Evolutionary conservation across 1,140 invertebrate species (phyloP).

Genomic region (Ceratosolen fusciceps): DNA sequence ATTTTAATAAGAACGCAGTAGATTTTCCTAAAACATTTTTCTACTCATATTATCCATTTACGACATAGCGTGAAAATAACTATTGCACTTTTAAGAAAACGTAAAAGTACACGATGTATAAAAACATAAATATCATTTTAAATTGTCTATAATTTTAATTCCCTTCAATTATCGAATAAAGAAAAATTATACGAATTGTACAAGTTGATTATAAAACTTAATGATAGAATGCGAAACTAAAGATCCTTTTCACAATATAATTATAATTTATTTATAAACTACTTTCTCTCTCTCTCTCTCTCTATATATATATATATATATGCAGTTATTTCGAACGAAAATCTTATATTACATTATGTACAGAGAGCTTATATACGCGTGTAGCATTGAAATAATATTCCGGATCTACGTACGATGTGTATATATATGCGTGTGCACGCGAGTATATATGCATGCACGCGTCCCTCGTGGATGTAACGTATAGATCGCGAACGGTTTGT

Average conservation of each 20-base stretch:
- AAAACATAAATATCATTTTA: slow-evolving; percentile 17
- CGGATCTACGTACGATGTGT: neutral
- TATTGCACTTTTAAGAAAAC: slow-evolving; percentile 3
- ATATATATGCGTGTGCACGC: neutral
- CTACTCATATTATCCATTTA: neutral
- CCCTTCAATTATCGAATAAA: neutral
- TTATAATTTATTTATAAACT: neutral
- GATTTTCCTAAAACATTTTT: slow-evolving; percentile 4
- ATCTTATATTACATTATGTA: slow-evolving; percentile 47
- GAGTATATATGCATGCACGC: neutral
- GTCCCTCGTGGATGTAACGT: neutral
- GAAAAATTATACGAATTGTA: slow-evolving; percentile 13
- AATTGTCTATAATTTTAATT: neutral
- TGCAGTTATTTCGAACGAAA: slow-evolving; percentile 18
- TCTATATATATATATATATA: neutral
- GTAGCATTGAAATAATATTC: slow-evolving; percentile 23
- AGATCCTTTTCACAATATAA: slow-evolving; percentile 5
- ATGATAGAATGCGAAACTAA: neutral
- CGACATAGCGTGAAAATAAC: neutral
- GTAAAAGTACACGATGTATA: neutral
- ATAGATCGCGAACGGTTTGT: slow-evolving; percentile 7
- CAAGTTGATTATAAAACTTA: neutral
- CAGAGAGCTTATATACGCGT: slow-evolving; percentile 4
- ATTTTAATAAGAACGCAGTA: slow-evolving; percentile 2
- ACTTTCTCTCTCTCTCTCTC: too few relatives aligned